Base-by-base conservation (phyloP, 1,140 invertebrate species). In the Aphidius ervi region DNA sequence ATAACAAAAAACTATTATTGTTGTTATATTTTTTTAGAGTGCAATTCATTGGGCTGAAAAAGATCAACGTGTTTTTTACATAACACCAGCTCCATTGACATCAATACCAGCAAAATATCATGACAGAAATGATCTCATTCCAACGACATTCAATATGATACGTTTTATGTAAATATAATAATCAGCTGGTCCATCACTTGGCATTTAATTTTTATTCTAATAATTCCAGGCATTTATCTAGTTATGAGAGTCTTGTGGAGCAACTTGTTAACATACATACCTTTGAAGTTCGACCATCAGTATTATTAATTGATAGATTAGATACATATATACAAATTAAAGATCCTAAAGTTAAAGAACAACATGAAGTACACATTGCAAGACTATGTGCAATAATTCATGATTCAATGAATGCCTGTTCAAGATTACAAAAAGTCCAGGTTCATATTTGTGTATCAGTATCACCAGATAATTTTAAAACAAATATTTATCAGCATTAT, bases 41-140 rank as follows among this genome's bases (percentile, higher is more conserved):
- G 76, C 77, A 16, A 70, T 75, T 65, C 67, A 75, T 49, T 76
- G 75, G 68, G 76, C 76, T 9, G 70, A 77, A 57, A 58, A 71
- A 61, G 76, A 75, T 49, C 61, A 66, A 41, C 65, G 67, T 8
- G 68, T 78, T 23, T 59, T 75, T 64, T 79, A 74, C 47, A 71
- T 79, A 48, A 68, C 70, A 8, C 65, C 74, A 5, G 54, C 64
- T 8, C 67, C 68, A n/a, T 56, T 77, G 49, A 61, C 74, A 58
- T 67, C 46, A 48, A 59, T 74, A n/a, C 76, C 74, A 53, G 64
- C 65, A 3, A 55, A 50, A 16, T 75, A 70, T 69, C 76, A 80
- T 39, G 76, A 76, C 54, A 67, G 71, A 65, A 63, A 64, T 46
- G 65, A 72, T 62, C 63, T 72, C 23, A 50, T 67, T 41, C 62